Percentiles rank a stretch among this genome's conserved stretches.
phyloP scores from a whole-genome alignment of 1,140 invertebrate genomes.

The Pantala flavescens region DNA sequence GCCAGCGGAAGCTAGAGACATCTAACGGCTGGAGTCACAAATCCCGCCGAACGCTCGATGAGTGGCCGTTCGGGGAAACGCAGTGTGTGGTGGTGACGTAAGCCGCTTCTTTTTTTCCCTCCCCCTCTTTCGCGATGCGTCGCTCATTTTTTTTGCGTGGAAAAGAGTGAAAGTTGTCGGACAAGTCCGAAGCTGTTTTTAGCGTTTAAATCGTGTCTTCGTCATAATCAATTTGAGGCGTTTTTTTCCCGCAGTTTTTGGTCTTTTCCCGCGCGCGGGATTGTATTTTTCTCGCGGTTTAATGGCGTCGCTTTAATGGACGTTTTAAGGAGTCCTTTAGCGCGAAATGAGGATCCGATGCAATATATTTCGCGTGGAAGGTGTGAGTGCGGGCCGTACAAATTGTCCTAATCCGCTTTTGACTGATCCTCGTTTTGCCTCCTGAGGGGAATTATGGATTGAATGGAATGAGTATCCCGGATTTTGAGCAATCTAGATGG shows the following conservation, averaged over 20 bases:
- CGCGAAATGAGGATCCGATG: background rate
- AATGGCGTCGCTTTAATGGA: background rate
- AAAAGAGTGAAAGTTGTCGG: background rate
- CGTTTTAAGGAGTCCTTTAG: background rate
- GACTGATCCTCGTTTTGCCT: too few species aligned
- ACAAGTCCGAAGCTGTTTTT: slow-evolving; percentile 6
- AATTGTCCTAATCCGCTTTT: too few species aligned
- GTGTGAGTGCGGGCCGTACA: too few species aligned
- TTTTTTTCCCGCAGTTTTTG: background rate
- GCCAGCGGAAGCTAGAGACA: background rate
- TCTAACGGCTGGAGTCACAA: background rate
- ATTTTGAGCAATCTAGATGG: too few species aligned
- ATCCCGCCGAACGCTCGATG: background rate
- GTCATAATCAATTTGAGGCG: background rate
- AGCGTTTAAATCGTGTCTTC: slow-evolving; percentile 2
- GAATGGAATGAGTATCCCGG: too few species aligned
- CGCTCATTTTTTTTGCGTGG: background rate
- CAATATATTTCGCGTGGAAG: background rate
- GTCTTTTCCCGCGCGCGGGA: background rate
- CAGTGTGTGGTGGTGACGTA: background rate
- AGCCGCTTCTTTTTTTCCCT: background rate
- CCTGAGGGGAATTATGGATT: too few species aligned
- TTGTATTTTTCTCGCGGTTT: background rate
- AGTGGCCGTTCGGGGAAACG: background rate
- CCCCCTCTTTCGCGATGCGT: background rate